A percentile compares a stretch with the other conserved stretches of the same genome.
Conservation (phyloP, 2,113 vertebrate genomes). For the Symphodus melops region DNA sequence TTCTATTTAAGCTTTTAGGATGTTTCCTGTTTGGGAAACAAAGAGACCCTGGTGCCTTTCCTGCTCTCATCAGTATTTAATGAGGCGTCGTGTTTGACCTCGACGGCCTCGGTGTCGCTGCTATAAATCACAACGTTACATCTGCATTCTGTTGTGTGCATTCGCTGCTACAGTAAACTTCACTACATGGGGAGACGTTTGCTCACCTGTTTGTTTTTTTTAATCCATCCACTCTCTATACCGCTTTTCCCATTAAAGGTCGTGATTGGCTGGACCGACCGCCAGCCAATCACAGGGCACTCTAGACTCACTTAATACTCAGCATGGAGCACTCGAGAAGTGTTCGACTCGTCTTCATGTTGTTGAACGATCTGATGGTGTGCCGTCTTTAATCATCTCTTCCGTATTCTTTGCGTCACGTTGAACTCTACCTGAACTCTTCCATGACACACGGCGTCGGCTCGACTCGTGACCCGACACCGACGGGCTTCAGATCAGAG, state of each 20-base stretch:
- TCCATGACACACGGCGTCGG: not conserved
- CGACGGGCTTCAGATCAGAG: constrained; percentile 15
- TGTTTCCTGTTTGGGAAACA: not conserved
- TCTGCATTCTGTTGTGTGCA: constrained; percentile 31
- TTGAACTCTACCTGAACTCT: constrained; percentile 24
- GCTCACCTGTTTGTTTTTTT: not conserved
- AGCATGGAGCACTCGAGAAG: too few relatives aligned
- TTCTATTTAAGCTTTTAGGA: constrained; percentile 26
- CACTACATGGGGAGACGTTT: not conserved
- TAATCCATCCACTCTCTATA: too few relatives aligned
- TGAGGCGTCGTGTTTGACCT: not conserved
- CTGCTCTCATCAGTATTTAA: constrained; percentile 12
- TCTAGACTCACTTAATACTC: too few relatives aligned
- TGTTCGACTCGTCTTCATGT: too few relatives aligned
- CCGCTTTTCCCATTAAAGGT: too few relatives aligned
- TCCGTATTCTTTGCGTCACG: not conserved
- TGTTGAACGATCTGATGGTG: too few relatives aligned
- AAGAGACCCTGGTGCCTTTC: constrained; percentile 27
- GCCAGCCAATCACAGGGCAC: too few relatives aligned
- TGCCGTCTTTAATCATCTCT: too few relatives aligned
- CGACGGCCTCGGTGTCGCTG: constrained; percentile 17
- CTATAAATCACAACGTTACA: constrained; percentile 23
- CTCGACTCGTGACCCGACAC: not conserved
- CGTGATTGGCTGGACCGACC: too few relatives aligned
- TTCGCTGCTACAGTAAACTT: constrained; percentile 61